A percentile compares a stretch with the other conserved stretches of the same genome.
These are phyloP conservation scores for Exephanes ischioxanthus DNA, from an alignment of 2,888 invertebrate genomes.

Conservation along the genomic window DNA sequence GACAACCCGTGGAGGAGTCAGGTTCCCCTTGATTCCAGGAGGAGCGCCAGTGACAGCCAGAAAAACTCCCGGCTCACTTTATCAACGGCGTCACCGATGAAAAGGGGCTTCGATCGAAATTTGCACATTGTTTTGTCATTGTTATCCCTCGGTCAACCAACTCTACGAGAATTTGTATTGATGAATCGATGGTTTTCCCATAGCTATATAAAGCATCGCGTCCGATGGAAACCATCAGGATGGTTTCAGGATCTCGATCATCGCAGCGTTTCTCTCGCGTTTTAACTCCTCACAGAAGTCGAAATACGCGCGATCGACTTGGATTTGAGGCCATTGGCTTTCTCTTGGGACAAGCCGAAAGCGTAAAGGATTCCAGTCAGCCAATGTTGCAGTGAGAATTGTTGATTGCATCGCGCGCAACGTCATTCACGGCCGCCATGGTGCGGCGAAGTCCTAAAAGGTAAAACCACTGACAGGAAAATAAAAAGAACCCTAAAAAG, in stretches of 20 bases:
- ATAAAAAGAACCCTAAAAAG: too few relatives aligned
- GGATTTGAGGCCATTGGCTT: background rate
- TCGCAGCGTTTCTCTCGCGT: background rate
- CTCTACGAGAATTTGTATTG: background rate
- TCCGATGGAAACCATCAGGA: background rate
- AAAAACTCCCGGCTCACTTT: slow-evolving; percentile 7
- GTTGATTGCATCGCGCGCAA: too few relatives aligned
- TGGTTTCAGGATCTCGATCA: background rate
- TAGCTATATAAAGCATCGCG: background rate
- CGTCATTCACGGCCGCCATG: too few relatives aligned
- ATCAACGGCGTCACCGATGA: slow-evolving; percentile 2
- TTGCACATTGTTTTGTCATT: background rate
- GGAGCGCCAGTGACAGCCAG: slow-evolving; percentile 1
- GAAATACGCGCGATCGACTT: too few relatives aligned
- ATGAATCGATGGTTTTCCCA: background rate
- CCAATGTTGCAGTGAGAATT: too few relatives aligned
- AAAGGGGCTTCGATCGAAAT: background rate
- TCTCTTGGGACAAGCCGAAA: too few relatives aligned
- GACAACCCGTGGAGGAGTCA: slow-evolving; percentile 24
- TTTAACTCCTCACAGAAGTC: background rate
- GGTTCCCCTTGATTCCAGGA: slow-evolving; percentile 12
- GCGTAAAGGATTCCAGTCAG: too few relatives aligned
- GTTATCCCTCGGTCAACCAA: background rate
- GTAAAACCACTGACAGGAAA: too few relatives aligned
- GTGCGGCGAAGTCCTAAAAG: too few relatives aligned